These are phyloP conservation scores for Pseudopodoces humilis DNA, from an alignment of 2,113 vertebrate species.

Conservation along the genomic window DNA sequence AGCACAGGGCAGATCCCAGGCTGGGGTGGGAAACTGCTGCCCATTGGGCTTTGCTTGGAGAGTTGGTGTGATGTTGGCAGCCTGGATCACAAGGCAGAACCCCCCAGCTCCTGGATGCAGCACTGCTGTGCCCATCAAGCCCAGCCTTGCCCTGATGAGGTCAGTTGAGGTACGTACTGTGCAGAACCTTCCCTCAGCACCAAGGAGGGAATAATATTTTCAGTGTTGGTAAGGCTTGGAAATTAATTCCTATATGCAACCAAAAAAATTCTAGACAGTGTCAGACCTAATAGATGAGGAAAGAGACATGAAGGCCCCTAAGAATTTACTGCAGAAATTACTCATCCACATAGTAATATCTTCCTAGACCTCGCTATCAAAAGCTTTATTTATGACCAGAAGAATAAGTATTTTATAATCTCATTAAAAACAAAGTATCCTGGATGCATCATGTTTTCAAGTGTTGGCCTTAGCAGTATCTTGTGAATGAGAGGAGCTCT, in stretches of 20 bases:
- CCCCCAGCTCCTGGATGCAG: neutral
- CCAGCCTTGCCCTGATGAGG: neutral
- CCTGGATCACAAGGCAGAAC: neutral
- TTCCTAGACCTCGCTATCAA: neutral
- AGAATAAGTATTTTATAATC: neutral
- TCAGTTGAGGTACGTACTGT: neutral
- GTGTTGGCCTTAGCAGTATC: neutral
- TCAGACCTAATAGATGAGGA: neutral
- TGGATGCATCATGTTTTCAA: neutral
- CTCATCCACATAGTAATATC: neutral
- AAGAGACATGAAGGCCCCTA: neutral
- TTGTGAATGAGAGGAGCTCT: neutral
- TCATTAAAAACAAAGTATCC: neutral
- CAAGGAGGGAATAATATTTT: neutral
- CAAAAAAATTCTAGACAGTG: neutral
- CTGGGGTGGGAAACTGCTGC: neutral
- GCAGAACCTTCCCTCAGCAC: accelerated
- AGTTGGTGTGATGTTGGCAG: neutral
- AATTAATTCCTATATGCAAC: neutral
- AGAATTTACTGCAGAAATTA: neutral
- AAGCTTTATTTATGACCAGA: neutral
- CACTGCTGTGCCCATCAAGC: neutral
- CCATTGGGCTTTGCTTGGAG: neutral
- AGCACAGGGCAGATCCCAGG: neutral
- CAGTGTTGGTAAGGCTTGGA: neutral